These are phyloP conservation scores for Pristionchus arcanus DNA, from an alignment of 2,888 invertebrate species.

Conservation along the genomic window DNA sequence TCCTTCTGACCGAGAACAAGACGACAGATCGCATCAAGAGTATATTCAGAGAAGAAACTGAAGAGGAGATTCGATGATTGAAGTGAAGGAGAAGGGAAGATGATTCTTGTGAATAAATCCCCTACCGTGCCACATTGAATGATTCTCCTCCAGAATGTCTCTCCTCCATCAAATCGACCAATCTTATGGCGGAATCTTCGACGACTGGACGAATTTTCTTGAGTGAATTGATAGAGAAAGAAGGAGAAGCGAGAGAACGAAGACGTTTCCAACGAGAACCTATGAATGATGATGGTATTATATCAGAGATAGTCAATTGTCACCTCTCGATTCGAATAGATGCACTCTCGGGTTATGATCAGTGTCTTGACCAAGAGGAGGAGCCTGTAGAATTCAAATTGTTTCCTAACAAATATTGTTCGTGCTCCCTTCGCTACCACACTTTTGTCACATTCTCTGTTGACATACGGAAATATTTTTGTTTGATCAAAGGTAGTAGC, in stretches of 20 bases:
- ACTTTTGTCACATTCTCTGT: neutral
- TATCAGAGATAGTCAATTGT: neutral
- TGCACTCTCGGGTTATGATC: slow-evolving; percentile 32
- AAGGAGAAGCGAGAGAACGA: slow-evolving; percentile 81
- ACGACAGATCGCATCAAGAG: slow-evolving; percentile 39
- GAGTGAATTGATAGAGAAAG: slow-evolving; percentile 81
- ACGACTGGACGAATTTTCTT: slow-evolving; percentile 77
- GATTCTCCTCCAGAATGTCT: slow-evolving; percentile 58
- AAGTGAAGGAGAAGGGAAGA: neutral
- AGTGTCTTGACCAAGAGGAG: neutral
- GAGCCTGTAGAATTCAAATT: neutral
- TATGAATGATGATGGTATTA: neutral
- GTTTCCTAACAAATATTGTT: neutral
- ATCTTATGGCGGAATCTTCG: slow-evolving; percentile 60
- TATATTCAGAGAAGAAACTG: slow-evolving; percentile 54
- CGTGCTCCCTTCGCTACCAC: neutral
- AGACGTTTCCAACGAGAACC: slow-evolving; percentile 66
- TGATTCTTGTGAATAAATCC: too few relatives aligned
- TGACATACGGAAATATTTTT: neutral
- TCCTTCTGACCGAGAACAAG: slow-evolving; percentile 50
- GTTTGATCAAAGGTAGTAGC: neutral
- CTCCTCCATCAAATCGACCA: slow-evolving; percentile 59
- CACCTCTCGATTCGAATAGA: slow-evolving; percentile 42
- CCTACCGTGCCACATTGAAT: slow-evolving; percentile 61
- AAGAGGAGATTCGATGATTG: neutral